Evolutionary conservation across 2,113 vertebrate genomes (phyloP), one percentile per base, ranked within the genome.

Genomic region (Forbesichthys papilliferus): DNA sequence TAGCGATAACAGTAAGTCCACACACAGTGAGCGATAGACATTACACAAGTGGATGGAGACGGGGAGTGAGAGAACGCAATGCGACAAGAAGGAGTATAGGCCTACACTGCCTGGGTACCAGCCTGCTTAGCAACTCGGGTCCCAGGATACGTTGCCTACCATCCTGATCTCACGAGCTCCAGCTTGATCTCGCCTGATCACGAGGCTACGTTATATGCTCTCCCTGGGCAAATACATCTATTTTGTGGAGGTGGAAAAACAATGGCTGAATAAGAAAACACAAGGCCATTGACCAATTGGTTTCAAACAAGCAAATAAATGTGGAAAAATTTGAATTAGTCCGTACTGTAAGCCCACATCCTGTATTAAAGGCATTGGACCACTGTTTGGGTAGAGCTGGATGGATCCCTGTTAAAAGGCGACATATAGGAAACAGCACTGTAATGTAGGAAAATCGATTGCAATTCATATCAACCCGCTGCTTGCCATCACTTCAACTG

Each of bases 311-410:
- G 53, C 56, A 12, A 73, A 86, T 86, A 77, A 81, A 78, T 62
- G 83, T 54, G 73, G 73, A 66, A 60, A 67, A 65, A 88, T 86
- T 84, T 80, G 2, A 80, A 81, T 78, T 75, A 75, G 66, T 48
- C 48, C 18, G 57, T 48, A 69, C 68, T 65, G 51, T 14, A 20
- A 46, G 46, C 70, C 69, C 48, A 76, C 74, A 77, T 85, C 82
- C 83, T 88, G 77, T 49, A 71, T 70, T 58, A 62, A 64, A 71
- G 65, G 66, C 70, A 61, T 64, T 16, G 20, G 48, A 71, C 36
- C 62, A 58, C 59, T 61, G 8, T n/a, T 42, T 14, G 52, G 51
- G 60, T 66, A 13, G 62, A 66, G 11, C 11, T 53, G 20, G 52
- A 33, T 53, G 20, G 52, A 33, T 11, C 11, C 33, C 64, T 70